phyloP scores from a whole-genome alignment of 2,797 vertebrate species.

The Chrysocyon brachyurus region DNA sequence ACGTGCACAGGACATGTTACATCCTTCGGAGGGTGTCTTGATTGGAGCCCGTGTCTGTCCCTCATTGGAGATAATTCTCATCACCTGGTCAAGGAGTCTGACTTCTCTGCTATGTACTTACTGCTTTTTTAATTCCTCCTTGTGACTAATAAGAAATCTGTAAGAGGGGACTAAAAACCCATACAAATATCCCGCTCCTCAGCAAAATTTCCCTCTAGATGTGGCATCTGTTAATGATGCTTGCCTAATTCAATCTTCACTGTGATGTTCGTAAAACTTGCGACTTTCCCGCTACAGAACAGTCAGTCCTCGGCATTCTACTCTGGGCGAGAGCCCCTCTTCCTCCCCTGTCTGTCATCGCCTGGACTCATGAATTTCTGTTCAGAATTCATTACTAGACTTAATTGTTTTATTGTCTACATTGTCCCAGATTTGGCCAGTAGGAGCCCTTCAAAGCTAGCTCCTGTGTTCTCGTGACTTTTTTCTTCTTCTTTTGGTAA shows the following conservation, averaged over 20 bases:
- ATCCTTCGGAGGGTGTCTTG: neutral
- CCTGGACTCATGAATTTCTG: neutral
- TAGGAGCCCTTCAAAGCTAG: conserved; percentile 10
- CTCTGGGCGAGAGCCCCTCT: neutral
- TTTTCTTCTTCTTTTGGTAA: neutral
- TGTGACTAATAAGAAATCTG: neutral
- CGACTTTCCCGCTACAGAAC: neutral
- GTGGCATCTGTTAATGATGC: neutral
- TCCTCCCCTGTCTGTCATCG: neutral
- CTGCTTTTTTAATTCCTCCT: neutral
- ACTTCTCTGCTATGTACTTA: neutral
- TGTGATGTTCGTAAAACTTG: neutral
- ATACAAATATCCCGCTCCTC: neutral
- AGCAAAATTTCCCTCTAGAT: neutral
- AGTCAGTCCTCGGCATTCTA: neutral
- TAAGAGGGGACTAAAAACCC: neutral
- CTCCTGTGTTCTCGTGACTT: neutral
- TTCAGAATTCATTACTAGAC: conserved; percentile 1
- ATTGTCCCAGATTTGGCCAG: neutral
- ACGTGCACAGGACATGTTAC: neutral
- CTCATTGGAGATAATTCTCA: neutral
- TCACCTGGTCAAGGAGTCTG: neutral
- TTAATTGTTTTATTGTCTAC: neutral
- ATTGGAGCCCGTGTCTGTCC: neutral
- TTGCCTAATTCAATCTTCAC: neutral